phyloP scores from a whole-genome alignment of 2,113 vertebrate genomes.

The Micromys minutus region DNA sequence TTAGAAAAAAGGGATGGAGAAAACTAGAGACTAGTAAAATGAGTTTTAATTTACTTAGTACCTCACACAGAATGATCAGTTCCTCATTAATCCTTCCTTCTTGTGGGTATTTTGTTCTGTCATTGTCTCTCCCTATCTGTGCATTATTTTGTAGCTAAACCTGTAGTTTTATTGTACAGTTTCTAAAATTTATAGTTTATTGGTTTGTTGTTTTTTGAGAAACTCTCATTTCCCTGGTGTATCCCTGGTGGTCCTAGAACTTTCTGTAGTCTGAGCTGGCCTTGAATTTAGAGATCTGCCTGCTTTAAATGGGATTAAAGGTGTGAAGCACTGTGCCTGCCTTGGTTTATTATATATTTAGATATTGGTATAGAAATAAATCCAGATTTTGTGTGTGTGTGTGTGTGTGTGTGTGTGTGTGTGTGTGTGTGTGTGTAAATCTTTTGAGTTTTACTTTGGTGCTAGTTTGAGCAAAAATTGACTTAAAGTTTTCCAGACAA shows the following conservation, averaged over 20 bases:
- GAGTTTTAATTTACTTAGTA: neutral
- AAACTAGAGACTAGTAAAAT: slow-evolving; percentile 12
- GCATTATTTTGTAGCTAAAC: slow-evolving; percentile 27
- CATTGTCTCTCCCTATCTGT: neutral
- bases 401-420: neutral
- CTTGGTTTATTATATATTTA: slow-evolving; percentile 48
- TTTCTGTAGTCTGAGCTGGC: neutral
- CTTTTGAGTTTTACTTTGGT: slow-evolving; percentile 34
- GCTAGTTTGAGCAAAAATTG: slow-evolving; percentile 25
- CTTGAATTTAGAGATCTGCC: neutral
- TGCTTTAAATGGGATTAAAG: neutral
- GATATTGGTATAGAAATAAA: slow-evolving; percentile 44
- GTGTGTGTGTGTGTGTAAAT: neutral
- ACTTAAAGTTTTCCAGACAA: slow-evolving; percentile 9
- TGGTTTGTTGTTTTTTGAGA: neutral
- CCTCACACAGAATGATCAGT: neutral
- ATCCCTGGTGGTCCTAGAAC: neutral
- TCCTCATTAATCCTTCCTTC: neutral
- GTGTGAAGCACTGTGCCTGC: neutral
- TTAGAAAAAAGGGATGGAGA: neutral
- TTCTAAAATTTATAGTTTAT: slow-evolving; percentile 34
- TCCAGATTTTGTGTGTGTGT: neutral
- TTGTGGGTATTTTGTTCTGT: neutral
- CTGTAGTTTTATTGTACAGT: slow-evolving; percentile 5
- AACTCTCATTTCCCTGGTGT: neutral